A percentile compares a stretch with the other conserved stretches of the same genome.
phyloP scores from a whole-genome alignment of 2,797 vertebrate genomes.

The Brachyrhaphis roseni region DNA sequence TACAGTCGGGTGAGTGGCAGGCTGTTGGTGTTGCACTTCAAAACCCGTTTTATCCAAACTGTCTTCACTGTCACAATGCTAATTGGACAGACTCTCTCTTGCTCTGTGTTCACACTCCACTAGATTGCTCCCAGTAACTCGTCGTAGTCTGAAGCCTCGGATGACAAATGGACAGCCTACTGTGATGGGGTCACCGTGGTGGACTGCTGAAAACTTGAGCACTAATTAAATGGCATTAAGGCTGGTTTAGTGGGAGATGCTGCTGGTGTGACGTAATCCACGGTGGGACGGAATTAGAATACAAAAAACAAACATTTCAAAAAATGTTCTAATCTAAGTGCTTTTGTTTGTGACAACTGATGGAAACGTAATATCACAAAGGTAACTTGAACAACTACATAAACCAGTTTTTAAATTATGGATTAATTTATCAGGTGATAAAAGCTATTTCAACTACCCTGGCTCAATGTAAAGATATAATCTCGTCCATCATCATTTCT shows the following conservation, averaged over 20 bases:
- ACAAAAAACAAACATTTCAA: not conserved
- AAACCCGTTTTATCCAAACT: conserved; percentile 53
- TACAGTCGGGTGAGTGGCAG: conserved; percentile 46
- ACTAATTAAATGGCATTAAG: conserved; percentile 29
- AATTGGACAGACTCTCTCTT: conserved; percentile 51
- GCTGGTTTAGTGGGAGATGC: not conserved
- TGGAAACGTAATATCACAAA: not conserved
- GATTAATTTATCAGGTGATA: not conserved
- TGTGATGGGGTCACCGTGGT: conserved; percentile 47
- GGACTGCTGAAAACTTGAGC: conserved; percentile 21
- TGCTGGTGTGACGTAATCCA: not conserved
- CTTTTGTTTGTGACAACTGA: not conserved
- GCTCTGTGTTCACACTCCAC: conserved; percentile 40
- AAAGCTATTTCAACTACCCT: not conserved
- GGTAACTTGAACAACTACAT: not conserved
- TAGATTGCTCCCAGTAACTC: conserved; percentile 29
- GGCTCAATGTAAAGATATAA: not conserved
- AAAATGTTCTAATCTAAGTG: not conserved
- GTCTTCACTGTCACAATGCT: conserved; percentile 51
- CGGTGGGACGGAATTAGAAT: not conserved
- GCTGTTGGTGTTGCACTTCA: conserved; percentile 50
- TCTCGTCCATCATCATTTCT: not conserved
- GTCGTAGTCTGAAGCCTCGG: conserved; percentile 32
- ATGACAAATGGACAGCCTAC: conserved; percentile 39
- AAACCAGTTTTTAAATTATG: not conserved